Evolutionary conservation across 2,888 invertebrate genomes (phyloP).

Genomic region (Aphelenchoides bicaudatus): DNA sequence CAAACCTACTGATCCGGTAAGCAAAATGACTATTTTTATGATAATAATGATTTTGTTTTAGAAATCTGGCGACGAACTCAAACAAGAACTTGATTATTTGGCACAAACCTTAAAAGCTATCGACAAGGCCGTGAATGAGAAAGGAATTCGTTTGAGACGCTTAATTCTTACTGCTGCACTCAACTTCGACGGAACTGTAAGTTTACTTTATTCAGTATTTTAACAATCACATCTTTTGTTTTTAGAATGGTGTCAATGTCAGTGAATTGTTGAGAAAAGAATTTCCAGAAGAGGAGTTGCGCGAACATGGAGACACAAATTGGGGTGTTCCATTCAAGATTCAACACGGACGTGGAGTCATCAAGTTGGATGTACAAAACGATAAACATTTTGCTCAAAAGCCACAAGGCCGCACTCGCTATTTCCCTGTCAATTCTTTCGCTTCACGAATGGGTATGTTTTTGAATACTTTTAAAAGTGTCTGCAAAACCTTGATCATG

Average conservation of each 20-base stretch:
- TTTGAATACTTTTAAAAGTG: no score
- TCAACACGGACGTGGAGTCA: conserved; percentile 1
- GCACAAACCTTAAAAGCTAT: background rate
- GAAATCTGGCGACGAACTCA: conserved; percentile 6
- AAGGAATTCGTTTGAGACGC: background rate
- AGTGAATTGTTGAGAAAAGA: background rate
- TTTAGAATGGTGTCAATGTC: background rate
- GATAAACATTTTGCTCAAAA: background rate
- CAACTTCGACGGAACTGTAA: background rate
- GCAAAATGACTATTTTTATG: background rate
- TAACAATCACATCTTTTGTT: background rate
- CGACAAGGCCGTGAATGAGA: background rate
- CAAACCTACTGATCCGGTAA: background rate
- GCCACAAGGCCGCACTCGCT: conserved; percentile 8
- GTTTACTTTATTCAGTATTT: no score
- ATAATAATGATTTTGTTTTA: background rate
- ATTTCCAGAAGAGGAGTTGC: conserved; percentile 1
- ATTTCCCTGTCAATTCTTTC: conserved; percentile 3
- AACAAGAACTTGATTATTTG: background rate
- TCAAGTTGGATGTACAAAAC: background rate
- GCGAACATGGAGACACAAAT: background rate
- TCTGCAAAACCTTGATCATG: no score
- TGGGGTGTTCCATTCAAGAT: conserved; percentile 1
- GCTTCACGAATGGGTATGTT: conserved; percentile 3
- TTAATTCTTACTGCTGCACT: background rate